Evolutionary conservation across 2,888 invertebrate species (phyloP).

Genomic region (Holacanthella duospinosa): DNA sequence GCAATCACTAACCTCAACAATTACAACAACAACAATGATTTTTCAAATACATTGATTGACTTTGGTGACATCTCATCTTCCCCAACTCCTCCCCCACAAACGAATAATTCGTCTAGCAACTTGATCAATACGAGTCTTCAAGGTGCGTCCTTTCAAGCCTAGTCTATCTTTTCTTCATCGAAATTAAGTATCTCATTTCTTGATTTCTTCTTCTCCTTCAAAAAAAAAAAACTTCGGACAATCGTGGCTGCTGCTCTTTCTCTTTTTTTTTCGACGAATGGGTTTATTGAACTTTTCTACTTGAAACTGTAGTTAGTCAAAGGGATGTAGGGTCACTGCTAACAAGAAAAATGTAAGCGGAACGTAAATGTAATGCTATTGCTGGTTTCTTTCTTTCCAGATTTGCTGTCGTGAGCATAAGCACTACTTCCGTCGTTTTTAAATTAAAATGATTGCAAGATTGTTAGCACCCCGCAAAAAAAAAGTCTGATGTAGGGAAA

Average conservation of each 20-base stretch:
- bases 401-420: conserved; percentile 11
- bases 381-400: too few relatives aligned
- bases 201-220: too few relatives aligned
- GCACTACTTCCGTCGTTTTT: background rate
- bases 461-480: background rate
- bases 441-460: background rate
- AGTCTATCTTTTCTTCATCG: too few relatives aligned
- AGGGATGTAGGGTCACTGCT: too few relatives aligned
- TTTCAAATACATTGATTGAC: conserved; percentile 7
- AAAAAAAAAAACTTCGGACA: background rate
- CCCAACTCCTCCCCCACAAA: background rate
- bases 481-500: background rate
- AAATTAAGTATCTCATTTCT: too few relatives aligned
- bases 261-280: too few relatives aligned
- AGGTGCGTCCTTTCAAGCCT: background rate
- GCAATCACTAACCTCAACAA: background rate
- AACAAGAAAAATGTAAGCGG: too few relatives aligned
- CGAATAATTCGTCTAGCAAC: conserved; percentile 1
- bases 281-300: too few relatives aligned
- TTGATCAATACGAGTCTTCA: conserved; percentile 5
- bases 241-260: too few relatives aligned
- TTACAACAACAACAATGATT: conserved; percentile 7
- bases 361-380: too few relatives aligned
- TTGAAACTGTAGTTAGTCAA: too few relatives aligned
- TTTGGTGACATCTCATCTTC: conserved; percentile 7